Conservation (phyloP, 2,797 vertebrate species). For the Rhodeus uyekii region DNA sequence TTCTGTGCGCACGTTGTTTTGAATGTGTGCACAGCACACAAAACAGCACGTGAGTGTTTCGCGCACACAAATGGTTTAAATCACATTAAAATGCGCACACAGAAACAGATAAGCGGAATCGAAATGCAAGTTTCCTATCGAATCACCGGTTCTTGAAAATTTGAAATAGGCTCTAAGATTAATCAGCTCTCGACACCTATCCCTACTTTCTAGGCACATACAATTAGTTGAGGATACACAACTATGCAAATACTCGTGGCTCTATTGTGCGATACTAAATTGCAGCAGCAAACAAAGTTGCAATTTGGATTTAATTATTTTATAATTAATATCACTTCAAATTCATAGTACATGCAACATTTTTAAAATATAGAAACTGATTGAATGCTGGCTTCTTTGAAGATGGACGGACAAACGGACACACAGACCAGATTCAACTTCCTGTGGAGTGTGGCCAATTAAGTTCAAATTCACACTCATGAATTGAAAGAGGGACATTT, state of each 20-base stretch:
- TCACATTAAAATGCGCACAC: too few relatives aligned
- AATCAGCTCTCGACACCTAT: too few relatives aligned
- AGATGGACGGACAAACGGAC: neutral
- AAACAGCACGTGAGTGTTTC: too few relatives aligned
- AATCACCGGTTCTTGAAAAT: too few relatives aligned
- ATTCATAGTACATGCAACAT: neutral
- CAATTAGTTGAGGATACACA: conserved; percentile 47
- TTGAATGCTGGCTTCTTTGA: too few relatives aligned
- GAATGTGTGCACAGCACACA: too few relatives aligned
- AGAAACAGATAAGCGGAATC: too few relatives aligned
- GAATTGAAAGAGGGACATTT: conserved; percentile 1
- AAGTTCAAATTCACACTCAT: neutral
- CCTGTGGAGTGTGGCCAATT: neutral
- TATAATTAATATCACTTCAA: neutral
- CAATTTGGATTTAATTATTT: neutral
- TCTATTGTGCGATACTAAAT: conserved; percentile 19
- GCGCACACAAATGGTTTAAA: too few relatives aligned
- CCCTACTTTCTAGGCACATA: conserved; percentile 43
- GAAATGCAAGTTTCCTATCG: too few relatives aligned
- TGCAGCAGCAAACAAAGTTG: neutral
- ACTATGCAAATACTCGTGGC: neutral
- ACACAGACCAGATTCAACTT: neutral
- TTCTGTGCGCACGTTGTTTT: too few relatives aligned
- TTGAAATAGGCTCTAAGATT: too few relatives aligned
- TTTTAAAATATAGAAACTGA: neutral